Base-by-base conservation (phyloP, 1,140 invertebrate genomes). In the Brachionus asplanchnoidis region DNA sequence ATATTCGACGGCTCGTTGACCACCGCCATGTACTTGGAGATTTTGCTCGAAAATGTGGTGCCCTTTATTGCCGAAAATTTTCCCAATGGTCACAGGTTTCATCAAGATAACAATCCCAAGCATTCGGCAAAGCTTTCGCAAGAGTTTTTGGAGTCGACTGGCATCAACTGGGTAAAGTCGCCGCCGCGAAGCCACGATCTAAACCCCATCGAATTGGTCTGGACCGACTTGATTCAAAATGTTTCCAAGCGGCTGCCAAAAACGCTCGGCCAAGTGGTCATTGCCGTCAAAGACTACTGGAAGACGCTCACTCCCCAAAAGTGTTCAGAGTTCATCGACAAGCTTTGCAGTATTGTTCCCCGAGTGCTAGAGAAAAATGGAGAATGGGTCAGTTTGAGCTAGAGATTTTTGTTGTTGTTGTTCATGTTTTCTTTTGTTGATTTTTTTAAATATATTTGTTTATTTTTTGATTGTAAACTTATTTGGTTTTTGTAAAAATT, bases 241-340 rank as follows among this genome's bases (percentile, higher is more conserved):
- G 79, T 82, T 46, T 82, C 79, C 2, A 82, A 82, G 26, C 79
- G 79, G 1, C 42, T 82, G 23, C 79, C 79, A 20, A 82, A 82
- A 68, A 82, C 79, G 12, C 20, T 82, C 4, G 79, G 79, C 11
- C 79, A 82, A 65, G 79, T 82, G 4, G 65, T 82, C 20, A 56
- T 82, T 42, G 79, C 79, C 1, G 79, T 82, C 7, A 82, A 82
- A 65, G 79, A 82, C 20, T 82, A 82, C 46, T 82, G 79, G 79
- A 82, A 68, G 14, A 82, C 79, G 26, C 23, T 82, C 9, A 82
- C 79, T 14, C 79, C 79, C 3, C 28, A 82, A 44, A 82, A 82
- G 65, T 82, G 79, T 44, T 82, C 79, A 9, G 79, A 82, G n/a
- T 82, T 82, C 46, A 82, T 82, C 36, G 79, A 82, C 44, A 82